Percentiles rank a stretch among this genome's conserved stretches.
Conservation (phyloP, 1,140 invertebrate species). For the Ridgeia piscesae region DNA sequence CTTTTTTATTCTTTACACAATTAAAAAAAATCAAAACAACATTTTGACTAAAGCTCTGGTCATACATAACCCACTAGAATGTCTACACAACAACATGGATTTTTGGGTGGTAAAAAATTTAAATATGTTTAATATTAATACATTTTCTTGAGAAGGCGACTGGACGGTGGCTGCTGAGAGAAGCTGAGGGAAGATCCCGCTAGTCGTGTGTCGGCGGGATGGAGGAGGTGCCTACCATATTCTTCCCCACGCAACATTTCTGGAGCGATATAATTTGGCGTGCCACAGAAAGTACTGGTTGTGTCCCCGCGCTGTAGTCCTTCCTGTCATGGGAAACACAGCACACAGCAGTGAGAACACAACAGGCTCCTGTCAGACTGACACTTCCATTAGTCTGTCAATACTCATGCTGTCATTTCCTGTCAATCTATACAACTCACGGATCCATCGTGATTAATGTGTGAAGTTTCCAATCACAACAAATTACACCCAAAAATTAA, state of each 20-base stretch:
- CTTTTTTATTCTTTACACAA: too few relatives aligned
- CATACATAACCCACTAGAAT: too few relatives aligned
- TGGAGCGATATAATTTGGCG: slow-evolving; percentile 99
- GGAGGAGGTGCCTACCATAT: slow-evolving; percentile 70
- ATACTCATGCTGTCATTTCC: too few relatives aligned
- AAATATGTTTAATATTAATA: not conserved
- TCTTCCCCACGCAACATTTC: slow-evolving; percentile 96
- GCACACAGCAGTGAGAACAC: not conserved
- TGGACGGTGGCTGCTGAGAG: not conserved
- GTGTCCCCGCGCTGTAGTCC: slow-evolving; percentile 72
- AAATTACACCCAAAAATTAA: too few relatives aligned
- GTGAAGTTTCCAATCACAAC: too few relatives aligned
- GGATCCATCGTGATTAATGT: too few relatives aligned
- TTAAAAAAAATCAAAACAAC: too few relatives aligned
- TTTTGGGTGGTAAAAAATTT: too few relatives aligned
- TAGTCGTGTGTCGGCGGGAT: not conserved
- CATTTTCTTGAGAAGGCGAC: not conserved
- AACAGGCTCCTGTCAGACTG: not conserved
- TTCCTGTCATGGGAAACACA: slow-evolving; percentile 62
- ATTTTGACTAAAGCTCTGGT: too few relatives aligned
- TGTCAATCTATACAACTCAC: too few relatives aligned
- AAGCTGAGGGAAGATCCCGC: not conserved
- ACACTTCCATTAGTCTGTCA: too few relatives aligned
- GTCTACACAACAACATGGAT: too few relatives aligned
- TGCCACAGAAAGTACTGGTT: slow-evolving; percentile 92